Evolutionary conservation across 2,113 vertebrate genomes (phyloP), one percentile per base, ranked within the genome.

Genomic region (Callospermophilus lateralis): DNA sequence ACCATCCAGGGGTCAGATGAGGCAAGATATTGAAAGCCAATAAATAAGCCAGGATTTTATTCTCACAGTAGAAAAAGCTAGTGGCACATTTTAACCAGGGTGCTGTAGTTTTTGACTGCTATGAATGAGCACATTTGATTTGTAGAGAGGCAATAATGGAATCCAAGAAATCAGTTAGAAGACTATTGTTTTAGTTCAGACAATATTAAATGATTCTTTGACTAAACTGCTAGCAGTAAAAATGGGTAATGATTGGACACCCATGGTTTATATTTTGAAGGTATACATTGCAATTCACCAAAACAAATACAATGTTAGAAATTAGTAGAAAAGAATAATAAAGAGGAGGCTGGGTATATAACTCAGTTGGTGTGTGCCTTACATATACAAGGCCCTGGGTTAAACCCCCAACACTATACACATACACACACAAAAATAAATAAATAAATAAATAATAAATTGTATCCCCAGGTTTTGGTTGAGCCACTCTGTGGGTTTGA

Each of bases 21-120:
- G 20, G 26, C 58, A 61, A 84, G 22, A 13, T 5, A 39, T 5
- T 88, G 42, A 65, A 73, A 73, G 45, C 13, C 72, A 78, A 65
- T 73, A 67, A 84, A 90, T 91, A 93, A 72, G 8, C 11, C 30
- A 87, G 63, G 0, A 73, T 67, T 92, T 61, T 79, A 80, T 63
- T 96, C 2, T 70, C 10, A n/a, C 11, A 12, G 61, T 67, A 94
- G 13, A 15, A 92, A 84, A 87, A 78, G 2, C 2, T 53, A 78
- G 2, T 68, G 53, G 13, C 3, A 73, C 86, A 85, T 65, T 84
- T 92, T 86, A 58, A 76, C 85, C 28, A 90, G 20, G 34, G 4
- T 83, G 2, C 8, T 83, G 13, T 16, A 30, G 42, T 26, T 86
- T 37, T 63, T 74, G n/a, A 13, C 51, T 67, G 4, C 9, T 24